phyloP scores from a whole-genome alignment of 92 coral and sea anemone genomes.

The Epizoanthus rinbou region DNA sequence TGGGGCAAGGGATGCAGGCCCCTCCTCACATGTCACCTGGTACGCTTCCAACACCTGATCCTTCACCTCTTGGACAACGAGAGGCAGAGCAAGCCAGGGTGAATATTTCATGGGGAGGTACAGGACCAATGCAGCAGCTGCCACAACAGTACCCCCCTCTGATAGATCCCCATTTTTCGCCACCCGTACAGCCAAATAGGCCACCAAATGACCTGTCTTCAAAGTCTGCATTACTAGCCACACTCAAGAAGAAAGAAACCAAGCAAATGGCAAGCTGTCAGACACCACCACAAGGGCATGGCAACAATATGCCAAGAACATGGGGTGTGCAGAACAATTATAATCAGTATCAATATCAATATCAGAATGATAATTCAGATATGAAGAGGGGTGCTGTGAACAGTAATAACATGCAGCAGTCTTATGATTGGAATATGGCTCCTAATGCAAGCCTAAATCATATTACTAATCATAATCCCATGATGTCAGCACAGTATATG shows the following conservation, averaged over 20 bases:
- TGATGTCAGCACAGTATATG: conserved; percentile 37
- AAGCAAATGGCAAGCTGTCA: conserved; percentile 30
- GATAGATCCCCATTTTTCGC: conserved; percentile 44
- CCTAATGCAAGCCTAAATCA: conserved; percentile 37
- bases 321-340: conserved; percentile 25
- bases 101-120: conserved; percentile 86
- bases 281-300: conserved; percentile 7
- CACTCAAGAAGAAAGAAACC: conserved; percentile 31
- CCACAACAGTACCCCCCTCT: conserved; percentile 40
- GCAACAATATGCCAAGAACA: conserved; percentile 19
- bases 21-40: conserved; percentile 64
- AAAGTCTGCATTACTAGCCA: conserved; percentile 31
- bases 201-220: conserved; percentile 43
- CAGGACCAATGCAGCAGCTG: conserved; percentile 59
- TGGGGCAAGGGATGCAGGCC: conserved; percentile 56
- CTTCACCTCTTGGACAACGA: conserved; percentile 78
- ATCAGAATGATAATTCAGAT: conserved; percentile 3
- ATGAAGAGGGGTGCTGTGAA: conserved; percentile 13
- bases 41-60: conserved; percentile 85
- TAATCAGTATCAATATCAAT: background rate
- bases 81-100: conserved; percentile 78
- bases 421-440: conserved; percentile 31
- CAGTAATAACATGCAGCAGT: conserved; percentile 35
- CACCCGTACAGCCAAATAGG: conserved; percentile 18
- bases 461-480: conserved; percentile 31